Percentiles rank a stretch among this genome's conserved stretches.
These are phyloP conservation scores for Siphamia tubifer DNA, from an alignment of 2,113 vertebrate species.

Conservation along the genomic window DNA sequence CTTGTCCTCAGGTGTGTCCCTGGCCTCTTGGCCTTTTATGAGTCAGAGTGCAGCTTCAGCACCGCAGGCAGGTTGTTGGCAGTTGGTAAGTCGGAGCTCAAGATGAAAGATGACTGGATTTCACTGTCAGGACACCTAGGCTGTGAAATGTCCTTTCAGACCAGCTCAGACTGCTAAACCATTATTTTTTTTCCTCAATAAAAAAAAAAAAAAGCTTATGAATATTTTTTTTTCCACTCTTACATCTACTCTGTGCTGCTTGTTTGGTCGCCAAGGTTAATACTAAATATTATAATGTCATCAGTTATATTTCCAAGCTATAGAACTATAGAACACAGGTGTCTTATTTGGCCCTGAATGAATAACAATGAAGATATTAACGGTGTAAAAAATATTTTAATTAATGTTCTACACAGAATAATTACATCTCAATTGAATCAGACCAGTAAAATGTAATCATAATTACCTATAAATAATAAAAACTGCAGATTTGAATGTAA, in stretches of 20 bases:
- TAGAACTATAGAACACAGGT: not conserved
- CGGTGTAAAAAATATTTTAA: no score
- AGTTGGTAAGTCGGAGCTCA: slow-evolving; percentile 33
- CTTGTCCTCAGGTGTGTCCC: slow-evolving; percentile 22
- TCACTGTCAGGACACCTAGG: slow-evolving; percentile 42
- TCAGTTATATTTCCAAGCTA: not conserved
- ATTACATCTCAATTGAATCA: no score
- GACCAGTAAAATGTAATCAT: no score
- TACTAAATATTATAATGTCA: not conserved
- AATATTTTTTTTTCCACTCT: not conserved
- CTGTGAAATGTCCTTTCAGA: slow-evolving; percentile 30
- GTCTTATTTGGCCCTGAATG: no score
- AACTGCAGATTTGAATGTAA: no score
- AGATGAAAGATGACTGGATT: slow-evolving; percentile 57
- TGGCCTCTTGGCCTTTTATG: slow-evolving; percentile 51
- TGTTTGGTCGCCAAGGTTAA: not conserved
- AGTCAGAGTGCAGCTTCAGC: slow-evolving; percentile 28
- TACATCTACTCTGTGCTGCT: not conserved
- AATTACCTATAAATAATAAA: no score
- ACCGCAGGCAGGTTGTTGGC: slow-evolving; percentile 38
- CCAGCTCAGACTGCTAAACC: slow-evolving; percentile 34
- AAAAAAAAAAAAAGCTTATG: not conserved
- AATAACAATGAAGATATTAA: no score
- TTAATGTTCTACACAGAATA: no score
- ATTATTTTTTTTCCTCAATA: not conserved